Evolutionary conservation across 2,888 invertebrate species (phyloP).

Genomic region (Galerucella calmariensis): DNA sequence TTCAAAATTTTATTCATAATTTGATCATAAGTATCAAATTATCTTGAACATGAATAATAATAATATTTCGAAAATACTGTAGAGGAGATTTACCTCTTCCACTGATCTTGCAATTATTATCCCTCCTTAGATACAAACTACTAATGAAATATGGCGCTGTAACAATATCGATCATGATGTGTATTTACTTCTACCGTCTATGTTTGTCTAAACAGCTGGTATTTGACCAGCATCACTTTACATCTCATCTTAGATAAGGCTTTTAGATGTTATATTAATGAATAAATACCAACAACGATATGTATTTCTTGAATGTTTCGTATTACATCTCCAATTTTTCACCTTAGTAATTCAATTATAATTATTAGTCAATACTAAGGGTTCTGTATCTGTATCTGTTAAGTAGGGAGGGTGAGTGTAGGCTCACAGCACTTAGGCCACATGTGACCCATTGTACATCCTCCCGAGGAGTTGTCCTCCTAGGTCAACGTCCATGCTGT

Average conservation of each 20-base stretch:
- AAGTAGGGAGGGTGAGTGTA: no score
- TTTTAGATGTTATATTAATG: neutral
- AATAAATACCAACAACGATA: neutral
- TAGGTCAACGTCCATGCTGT: no score
- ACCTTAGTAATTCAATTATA: neutral
- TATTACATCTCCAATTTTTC: neutral
- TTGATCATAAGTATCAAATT: no score
- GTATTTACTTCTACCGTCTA: slow-evolving; percentile 2
- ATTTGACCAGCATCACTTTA: slow-evolving; percentile 7
- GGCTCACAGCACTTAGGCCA: no score
- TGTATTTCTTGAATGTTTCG: slow-evolving; percentile 8
- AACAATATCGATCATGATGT: neutral
- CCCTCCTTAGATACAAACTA: neutral
- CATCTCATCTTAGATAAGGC: slow-evolving; percentile 4
- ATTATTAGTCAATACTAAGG: neutral
- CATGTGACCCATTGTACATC: no score
- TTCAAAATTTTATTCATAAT: no score
- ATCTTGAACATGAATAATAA: no score
- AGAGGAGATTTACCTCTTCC: neutral
- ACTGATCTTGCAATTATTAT: neutral
- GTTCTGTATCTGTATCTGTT: no score
- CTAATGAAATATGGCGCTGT: neutral
- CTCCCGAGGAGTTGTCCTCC: no score
- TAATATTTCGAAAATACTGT: no score
- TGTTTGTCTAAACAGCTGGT: neutral